Evolutionary conservation across 1,140 invertebrate species (phyloP), one percentile per base, ranked within the genome.

Genomic region (Micrasema minimum): DNA sequence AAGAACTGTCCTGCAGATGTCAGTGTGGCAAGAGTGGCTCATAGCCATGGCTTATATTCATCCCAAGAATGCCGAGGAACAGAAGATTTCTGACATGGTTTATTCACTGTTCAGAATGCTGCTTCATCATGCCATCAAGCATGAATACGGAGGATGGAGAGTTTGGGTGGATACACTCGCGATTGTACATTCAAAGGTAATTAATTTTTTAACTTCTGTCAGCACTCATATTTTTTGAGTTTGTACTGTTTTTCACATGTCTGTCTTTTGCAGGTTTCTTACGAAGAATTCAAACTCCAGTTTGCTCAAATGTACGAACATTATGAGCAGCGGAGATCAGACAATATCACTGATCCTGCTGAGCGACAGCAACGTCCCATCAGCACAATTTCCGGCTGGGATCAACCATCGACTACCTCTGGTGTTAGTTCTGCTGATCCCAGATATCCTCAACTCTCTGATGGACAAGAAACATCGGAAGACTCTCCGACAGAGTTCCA

Each of bases 1-100:
- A 55, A 85, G 97, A 73, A 99, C 96, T 0, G 95, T 99, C 1
- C 86, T 99, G 11, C 98, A 99, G 85, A 99, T 99, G 98, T 99
- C 97, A 5, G 98, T 99, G 0, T 99, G 98, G 98, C 98, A 99
- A 85, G 97, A 99, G 80, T 99, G 98, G 98, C 86, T 99, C 1
- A 99, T 99, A 76, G 96, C 96, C 4, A 92, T 99, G 90, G 95
- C 97, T 22, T 98, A 99, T 80, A 97, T 99, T 64, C 97, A 98
- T 82, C 96, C 97, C 0, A 94, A 96, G 80, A 97, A 93, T 77
- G 90, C 91, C 0, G 96, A 98, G 79, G 95, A 99, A 80, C 94
- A 97, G 78, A 96, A 98, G 82, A 93, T 99, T 51, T 97, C 95
- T 0, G 97, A 99, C 78, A 97, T 99, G 93, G 97, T 99, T 16